Base-by-base conservation (phyloP, 2,113 vertebrate genomes). In the Polypterus bichir region DNA sequence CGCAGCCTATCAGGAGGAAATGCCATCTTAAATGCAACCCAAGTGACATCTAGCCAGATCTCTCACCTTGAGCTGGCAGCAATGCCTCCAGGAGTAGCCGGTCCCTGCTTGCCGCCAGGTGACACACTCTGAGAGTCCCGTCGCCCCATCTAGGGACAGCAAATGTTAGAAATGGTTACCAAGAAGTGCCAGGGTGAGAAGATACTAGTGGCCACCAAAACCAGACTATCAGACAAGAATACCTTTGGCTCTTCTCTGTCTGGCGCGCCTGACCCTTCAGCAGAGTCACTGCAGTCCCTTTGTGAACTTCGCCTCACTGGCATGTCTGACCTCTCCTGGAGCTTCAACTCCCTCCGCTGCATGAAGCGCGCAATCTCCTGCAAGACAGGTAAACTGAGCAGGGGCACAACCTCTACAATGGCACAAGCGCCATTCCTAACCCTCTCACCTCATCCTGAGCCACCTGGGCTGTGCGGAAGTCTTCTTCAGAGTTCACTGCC, bases 351-450 rank as follows among this genome's bases (percentile, higher is more conserved):
- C 64, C 86, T 82, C 57, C 83, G 84, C 63, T 88, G 88, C 60
- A 91, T 88, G 53, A 81, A 91, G 11, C 68, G 83, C 7, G 89
- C 88, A 49, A 89, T 88, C 76, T 89, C 86, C 88, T 91, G 62
- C 11, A 44, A 27, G 56, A 57, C 4, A 5, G 3, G 8, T 2
- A 44, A 9, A 27, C 6, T 8, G 5, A 2, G 56, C 56, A 5
- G 56, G 11, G 6, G 9, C 4, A 27, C 4, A 4, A 4, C n/a
- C 2, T 6, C 56, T 44, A 5, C 3, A 57, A 7, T 11, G 27
- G 3, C 1, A 57, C 5, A 44, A 45, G 44, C 5, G 54, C 54
- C 9, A 9, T 27, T 10, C 54, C 9, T 10, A 55, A 10, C 2
- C 5, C 1, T 46, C 61, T 62, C 53, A 85, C 86, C 82, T 83